phyloP scores from a whole-genome alignment of 2,888 invertebrate genomes.

The Eristalinus sepulchralis region DNA sequence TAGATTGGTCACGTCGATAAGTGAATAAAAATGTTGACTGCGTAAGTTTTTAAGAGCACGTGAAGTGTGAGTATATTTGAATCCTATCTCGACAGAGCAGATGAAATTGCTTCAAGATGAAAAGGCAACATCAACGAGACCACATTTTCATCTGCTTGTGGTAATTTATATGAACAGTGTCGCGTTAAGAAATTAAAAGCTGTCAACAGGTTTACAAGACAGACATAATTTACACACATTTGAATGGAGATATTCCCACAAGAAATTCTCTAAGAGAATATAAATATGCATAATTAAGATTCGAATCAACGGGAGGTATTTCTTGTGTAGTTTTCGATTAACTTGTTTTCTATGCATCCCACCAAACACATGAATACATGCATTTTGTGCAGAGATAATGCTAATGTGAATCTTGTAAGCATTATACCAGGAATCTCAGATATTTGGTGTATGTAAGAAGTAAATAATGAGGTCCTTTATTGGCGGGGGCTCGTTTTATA shows the following conservation, averaged over 20 bases:
- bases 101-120: neutral
- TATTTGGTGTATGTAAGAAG: neutral
- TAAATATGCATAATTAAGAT: neutral
- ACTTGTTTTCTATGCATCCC: neutral
- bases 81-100: neutral
- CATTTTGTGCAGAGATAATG: neutral
- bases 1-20: neutral
- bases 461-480: neutral
- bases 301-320: neutral
- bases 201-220: neutral
- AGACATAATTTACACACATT: neutral
- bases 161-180: neutral
- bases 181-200: neutral
- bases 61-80: neutral
- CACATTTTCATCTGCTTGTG: neutral
- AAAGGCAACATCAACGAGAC: neutral
- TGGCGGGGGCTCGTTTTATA: neutral
- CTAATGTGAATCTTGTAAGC: neutral
- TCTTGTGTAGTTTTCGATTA: neutral
- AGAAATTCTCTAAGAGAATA: neutral
- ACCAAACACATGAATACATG: neutral
- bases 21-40: neutral
- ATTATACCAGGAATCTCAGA: neutral
- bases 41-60: neutral
- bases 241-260: neutral